Conservation (phyloP, 2,888 invertebrate genomes). For the Stenurella melanura region DNA sequence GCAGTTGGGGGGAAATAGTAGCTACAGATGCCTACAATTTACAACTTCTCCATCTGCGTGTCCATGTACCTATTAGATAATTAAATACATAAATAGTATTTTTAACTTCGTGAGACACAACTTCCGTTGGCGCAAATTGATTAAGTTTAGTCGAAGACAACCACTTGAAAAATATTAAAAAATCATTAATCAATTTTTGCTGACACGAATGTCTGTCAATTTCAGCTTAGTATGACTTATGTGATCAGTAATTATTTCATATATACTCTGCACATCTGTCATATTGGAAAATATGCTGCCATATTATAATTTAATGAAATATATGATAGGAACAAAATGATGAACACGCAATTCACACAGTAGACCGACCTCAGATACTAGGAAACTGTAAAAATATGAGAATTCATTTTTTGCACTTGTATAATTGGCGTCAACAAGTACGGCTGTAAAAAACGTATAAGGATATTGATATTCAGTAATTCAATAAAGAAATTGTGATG, state of each 20-base stretch:
- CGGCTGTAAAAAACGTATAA: too few relatives aligned
- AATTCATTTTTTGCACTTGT: too few relatives aligned
- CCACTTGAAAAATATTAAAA: slow-evolving; percentile 37
- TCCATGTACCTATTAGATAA: background rate
- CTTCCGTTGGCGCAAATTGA: background rate
- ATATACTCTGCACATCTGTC: background rate
- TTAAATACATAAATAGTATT: background rate
- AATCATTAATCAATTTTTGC: slow-evolving; percentile 32
- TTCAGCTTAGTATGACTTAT: slow-evolving; percentile 20
- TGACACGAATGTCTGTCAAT: slow-evolving; percentile 28
- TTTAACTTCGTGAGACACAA: background rate
- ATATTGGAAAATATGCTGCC: background rate
- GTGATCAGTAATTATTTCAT: slow-evolving; percentile 7
- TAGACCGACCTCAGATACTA: too few relatives aligned
- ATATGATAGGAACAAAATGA: too few relatives aligned
- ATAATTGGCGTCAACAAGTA: too few relatives aligned
- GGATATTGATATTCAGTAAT: too few relatives aligned
- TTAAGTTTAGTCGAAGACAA: slow-evolving; percentile 2
- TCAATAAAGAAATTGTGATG: too few relatives aligned
- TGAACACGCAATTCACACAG: too few relatives aligned
- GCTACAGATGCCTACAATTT: too few relatives aligned
- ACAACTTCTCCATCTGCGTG: background rate
- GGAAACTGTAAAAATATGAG: too few relatives aligned
- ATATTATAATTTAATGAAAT: too few relatives aligned
- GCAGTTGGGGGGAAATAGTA: too few relatives aligned